Evolutionary conservation across 2,888 invertebrate genomes (phyloP).

Genomic region (Nysson spinosus): DNA sequence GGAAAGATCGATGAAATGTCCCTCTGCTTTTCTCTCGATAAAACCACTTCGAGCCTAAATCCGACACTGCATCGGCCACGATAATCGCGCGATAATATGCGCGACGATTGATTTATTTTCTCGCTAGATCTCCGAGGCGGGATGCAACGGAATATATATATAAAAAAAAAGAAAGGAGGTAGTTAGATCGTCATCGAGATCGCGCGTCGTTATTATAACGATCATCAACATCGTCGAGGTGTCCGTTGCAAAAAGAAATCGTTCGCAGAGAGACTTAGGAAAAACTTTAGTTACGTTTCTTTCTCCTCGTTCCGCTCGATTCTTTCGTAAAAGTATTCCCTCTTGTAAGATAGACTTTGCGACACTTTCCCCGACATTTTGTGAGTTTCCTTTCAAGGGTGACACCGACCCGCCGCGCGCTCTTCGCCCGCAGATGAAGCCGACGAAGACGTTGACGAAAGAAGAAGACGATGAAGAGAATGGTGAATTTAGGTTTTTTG

Average conservation of each 20-base stretch:
- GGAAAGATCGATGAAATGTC: conserved; percentile 2
- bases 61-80: conserved; percentile 53
- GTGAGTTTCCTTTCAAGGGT: too few relatives aligned
- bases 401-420: too few relatives aligned
- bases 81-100: conserved; percentile 54
- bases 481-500: conserved; percentile 53
- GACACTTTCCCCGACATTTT: too few relatives aligned
- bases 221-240: too few relatives aligned
- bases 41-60: conserved; percentile 8
- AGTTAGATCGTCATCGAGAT: too few relatives aligned
- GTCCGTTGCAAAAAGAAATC: conserved; percentile 23
- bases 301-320: conserved; percentile 9
- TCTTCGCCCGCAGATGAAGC: too few relatives aligned
- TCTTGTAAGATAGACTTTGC: conserved; percentile 51
- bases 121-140: too few relatives aligned
- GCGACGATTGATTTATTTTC: conserved; percentile 49
- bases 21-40: conserved; percentile 34
- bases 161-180: conserved; percentile 2
- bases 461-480: conserved; percentile 15
- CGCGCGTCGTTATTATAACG: too few relatives aligned
- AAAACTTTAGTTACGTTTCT: conserved; percentile 43
- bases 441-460: too few relatives aligned
- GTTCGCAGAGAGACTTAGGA: conserved; percentile 54
- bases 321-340: conserved; percentile 5
- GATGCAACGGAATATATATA: conserved; percentile 6